A percentile compares a stretch with the other conserved stretches of the same genome.
Evolutionary conservation across 2,797 vertebrate species (phyloP).

Genomic region (Syngnathus acus): DNA sequence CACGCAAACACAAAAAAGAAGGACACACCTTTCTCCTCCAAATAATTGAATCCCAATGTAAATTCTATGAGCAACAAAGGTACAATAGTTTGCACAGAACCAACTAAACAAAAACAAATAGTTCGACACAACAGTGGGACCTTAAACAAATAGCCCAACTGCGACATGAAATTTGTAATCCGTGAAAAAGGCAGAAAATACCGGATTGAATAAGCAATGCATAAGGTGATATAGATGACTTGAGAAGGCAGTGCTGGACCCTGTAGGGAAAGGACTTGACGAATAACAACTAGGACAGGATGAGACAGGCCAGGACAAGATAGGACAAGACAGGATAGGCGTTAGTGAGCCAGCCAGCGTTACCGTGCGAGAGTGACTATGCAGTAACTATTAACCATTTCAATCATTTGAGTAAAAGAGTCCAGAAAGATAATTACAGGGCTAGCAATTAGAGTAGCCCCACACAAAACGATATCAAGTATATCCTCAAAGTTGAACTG

Average conservation of each 20-base stretch:
- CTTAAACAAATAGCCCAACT: too few species aligned
- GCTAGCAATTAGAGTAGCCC: too few species aligned
- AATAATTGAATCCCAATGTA: not conserved
- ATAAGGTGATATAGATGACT: conserved; percentile 1
- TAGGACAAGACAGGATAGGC: not conserved
- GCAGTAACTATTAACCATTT: not conserved
- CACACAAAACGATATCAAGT: too few species aligned
- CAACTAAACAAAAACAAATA: not conserved
- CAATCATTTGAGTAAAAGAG: not conserved
- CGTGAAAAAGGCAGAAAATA: not conserved
- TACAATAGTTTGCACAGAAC: not conserved
- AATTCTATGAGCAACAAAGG: not conserved
- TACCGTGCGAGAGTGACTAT: not conserved
- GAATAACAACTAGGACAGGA: not conserved
- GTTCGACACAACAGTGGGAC: too few species aligned
- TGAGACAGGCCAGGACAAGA: not conserved
- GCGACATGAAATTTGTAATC: not conserved
- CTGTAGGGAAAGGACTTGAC: not conserved
- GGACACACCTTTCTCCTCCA: not conserved
- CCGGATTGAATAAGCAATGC: not conserved
- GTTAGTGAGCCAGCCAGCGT: not conserved
- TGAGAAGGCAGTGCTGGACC: not conserved
- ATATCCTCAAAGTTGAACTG: too few species aligned
- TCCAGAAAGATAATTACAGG: not conserved
- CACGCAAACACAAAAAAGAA: not conserved